Base-by-base conservation (phyloP, 1,140 invertebrate species). In the Pantala flavescens region DNA sequence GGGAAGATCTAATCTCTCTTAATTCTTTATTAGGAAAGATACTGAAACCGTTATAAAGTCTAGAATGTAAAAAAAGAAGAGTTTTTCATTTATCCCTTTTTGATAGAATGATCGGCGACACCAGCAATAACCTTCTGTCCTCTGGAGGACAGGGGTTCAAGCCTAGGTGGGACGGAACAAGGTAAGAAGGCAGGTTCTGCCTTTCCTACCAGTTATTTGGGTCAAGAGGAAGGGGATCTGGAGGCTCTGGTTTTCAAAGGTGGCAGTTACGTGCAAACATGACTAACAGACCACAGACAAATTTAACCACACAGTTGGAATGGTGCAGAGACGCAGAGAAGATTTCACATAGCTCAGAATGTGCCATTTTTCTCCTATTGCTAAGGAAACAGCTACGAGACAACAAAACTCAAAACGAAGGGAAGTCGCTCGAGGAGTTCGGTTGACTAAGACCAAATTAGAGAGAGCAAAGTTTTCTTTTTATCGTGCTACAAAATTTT, bases 21-120 rank as follows among this genome's bases (percentile, higher is more conserved):
- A 36, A 5, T 36, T 36, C 28, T 36, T 63, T 49, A 9, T 49
- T 63, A 63, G 49, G 49, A 63, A 63, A 63, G 49, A 63, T 63
- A 63, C 49, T 1, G 49, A 63, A 63, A 63, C n/a, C n/a, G 49
- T 63, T 63, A 3, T 7, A 63, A 63, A 63, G 49, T 63, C n/a
- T 63, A 63, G 49, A 63, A 63, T 63, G 49, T 63, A 63, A 63
- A 63, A 63, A 63, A 63, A 63, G 49, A 63, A 12, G 49, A 63
- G 49, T 19, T 63, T 36, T 36, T 36, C 28, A 36, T 36, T 36
- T 36, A 36, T 36, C 28, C 28, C 28, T 36, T 36, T 16, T 12
- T 63, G 49, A 63, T 63, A 63, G 49, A 63, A 21, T 63, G 49
- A 63, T 63, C 49, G 49, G 49, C 49, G 49, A 63, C 49, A 63